These are phyloP conservation scores for Muscicapa adusta DNA, from an alignment of 2,113 vertebrate genomes.

Conservation along the genomic window DNA sequence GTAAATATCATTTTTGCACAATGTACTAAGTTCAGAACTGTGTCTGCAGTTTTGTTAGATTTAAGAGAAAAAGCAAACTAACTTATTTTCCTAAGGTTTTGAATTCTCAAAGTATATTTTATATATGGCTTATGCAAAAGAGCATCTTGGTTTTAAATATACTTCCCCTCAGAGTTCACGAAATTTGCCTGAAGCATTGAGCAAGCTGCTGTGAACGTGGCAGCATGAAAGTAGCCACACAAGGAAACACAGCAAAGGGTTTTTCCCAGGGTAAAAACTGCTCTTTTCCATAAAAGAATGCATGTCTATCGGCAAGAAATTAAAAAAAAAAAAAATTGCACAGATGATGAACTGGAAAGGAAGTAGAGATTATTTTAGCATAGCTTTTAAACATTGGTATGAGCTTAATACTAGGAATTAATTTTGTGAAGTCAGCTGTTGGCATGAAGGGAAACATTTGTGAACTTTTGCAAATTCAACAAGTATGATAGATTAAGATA, in stretches of 20 bases:
- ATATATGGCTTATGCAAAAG: conserved; percentile 31
- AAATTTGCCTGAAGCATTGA: conserved; percentile 17
- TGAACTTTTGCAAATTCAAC: neutral
- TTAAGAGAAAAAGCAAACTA: neutral
- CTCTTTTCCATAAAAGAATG: neutral
- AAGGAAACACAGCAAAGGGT: neutral
- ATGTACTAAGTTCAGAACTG: neutral
- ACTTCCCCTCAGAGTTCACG: neutral
- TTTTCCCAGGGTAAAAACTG: neutral
- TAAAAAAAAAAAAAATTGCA: neutral
- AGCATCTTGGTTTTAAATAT: neutral
- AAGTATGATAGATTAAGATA: neutral
- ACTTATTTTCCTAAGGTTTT: neutral
- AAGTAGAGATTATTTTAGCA: neutral
- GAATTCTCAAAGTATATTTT: neutral
- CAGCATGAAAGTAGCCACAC: neutral
- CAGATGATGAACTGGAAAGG: neutral
- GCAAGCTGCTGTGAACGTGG: neutral
- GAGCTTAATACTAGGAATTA: neutral
- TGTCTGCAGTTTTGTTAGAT: neutral
- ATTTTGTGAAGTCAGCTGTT: neutral
- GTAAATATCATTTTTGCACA: neutral
- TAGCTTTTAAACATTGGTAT: neutral
- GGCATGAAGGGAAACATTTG: neutral
- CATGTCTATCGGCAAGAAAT: neutral